Evolutionary conservation across 2,113 vertebrate genomes (phyloP).

Genomic region (Anguilla rostrata): DNA sequence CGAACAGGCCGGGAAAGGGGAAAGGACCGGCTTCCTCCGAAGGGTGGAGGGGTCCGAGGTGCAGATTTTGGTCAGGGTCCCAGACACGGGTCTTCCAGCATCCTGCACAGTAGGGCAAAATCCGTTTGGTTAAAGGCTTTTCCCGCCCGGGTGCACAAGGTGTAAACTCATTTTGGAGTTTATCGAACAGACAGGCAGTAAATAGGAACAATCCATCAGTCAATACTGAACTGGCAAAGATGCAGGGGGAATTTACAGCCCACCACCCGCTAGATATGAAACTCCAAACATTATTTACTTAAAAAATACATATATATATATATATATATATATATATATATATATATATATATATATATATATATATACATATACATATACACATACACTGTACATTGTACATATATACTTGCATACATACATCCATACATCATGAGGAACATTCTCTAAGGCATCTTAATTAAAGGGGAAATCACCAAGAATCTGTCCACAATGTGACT

Average conservation of each 20-base stretch:
- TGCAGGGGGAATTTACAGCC: not conserved
- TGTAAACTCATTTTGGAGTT: not conserved
- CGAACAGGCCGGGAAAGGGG: not conserved
- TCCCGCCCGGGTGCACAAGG: not conserved
- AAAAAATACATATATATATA: too few species aligned
- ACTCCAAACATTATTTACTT: too few species aligned
- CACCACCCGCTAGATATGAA: not conserved
- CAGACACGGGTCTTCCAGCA: not conserved
- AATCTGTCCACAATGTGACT: too few species aligned
- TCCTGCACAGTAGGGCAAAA: not conserved
- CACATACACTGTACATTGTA: too few species aligned
- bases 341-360: too few species aligned
- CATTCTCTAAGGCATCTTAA: too few species aligned
- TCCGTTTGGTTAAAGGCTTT: not conserved
- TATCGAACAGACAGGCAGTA: not conserved
- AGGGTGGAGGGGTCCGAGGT: not conserved
- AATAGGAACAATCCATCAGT: not conserved
- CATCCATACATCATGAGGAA: too few species aligned
- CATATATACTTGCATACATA: too few species aligned
- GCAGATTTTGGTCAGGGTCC: not conserved
- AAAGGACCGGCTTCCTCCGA: not conserved
- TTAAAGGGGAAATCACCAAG: too few species aligned
- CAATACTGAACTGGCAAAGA: not conserved
- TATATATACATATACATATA: too few species aligned
- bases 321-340: too few species aligned